Evolutionary conservation across 2,113 vertebrate genomes (phyloP), one percentile per base, ranked within the genome.

Genomic region (Cynopterus brachyotis): DNA sequence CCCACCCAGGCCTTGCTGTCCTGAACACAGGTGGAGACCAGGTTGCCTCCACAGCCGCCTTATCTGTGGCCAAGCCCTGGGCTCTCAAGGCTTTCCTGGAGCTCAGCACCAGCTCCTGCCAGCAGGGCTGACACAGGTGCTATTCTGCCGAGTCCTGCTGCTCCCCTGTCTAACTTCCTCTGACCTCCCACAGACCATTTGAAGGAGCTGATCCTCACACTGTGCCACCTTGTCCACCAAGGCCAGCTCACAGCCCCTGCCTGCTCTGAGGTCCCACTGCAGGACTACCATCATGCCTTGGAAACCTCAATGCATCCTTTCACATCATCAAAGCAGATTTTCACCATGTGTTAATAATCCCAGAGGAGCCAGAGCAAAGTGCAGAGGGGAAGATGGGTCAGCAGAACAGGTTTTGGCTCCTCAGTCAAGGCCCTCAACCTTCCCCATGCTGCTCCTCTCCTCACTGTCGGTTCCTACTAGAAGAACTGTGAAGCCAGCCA

Each of bases 251-350:
- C 93, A 0, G 98, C 99, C 0, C 99, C 99, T 0, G 81, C 97
- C 96, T 99, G 99, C 97, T 98, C 98, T 0, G 94, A 99, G 97
- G 97, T 99, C 67, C 82, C 93, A 0, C 98, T 99, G 13, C 97
- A 98, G 82, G 98, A 99, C 96, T 99, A 99, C 98, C 96, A 40
- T 37, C 90, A 28, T 47, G 99, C 99, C 0, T 97, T 99, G 97
- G 98, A 98, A 24, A 89, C 97, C 7, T 97, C 99, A 70, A 99
- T 98, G 99, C 98, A 99, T 93, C 99, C 99, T 37, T 99, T 99
- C 30, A 35, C 95, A 0, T 99, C 99, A 45, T 98, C 98, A 19
- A 99, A 99, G 97, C 99, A 99, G 97, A 98, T 99, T 92, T 98
- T 99, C 5, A 98, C 99, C 67, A 98, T 99, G 99, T 99, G 98